Base-by-base conservation (phyloP, 2,113 vertebrate genomes). In the Pluvialis apricaria region DNA sequence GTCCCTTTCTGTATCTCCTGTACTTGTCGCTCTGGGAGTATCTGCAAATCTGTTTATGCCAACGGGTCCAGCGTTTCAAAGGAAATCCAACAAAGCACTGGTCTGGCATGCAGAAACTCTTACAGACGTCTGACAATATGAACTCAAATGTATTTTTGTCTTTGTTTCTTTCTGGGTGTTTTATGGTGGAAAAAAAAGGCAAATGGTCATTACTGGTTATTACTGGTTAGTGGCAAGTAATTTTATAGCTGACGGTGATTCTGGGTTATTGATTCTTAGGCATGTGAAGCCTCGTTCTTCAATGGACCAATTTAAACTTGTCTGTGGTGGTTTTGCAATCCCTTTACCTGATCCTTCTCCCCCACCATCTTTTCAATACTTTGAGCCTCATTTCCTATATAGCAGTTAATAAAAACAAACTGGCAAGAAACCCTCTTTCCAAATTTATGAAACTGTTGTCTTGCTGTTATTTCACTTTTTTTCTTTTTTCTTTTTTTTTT, bases 371-470 rank as follows among this genome's bases (percentile, higher is more conserved):
- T 92, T 96, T 97, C 97, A 97, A 92, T 96, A 94, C 93, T 96
- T 97, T 96, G 95, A 98, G 90, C 86, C 94, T 98, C 95, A 98
- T 98, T 98, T 98, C 98, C 98, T 97, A 92, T 78, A 82, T 97
- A 97, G 70, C 97, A 98, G 97, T 97, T 98, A 98, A 97, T 98
- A 98, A 98, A 98, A 98, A 89, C 94, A 97, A 97, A 87, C 77
- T 94, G 95, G 94, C 93, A 96, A 97, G 83, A 91, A 96, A 96
- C 44, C 15, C 8, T 96, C 61, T 91, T 95, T 95, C 90, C 77
- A 91, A 71, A 97, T 97, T 97, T 97, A 96, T 97, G 95, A 90
- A 90, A 93, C 85, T 95, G 70, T 98, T 97, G 89, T 97, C 85
- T 97, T 91, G 91, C 61, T 92, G 82, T 83, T 97, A 88, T 97